Evolutionary conservation across 2,888 invertebrate species (phyloP), one percentile per base, ranked within the genome.

Genomic region (Pseudococcus jackbeardsleyi): DNA sequence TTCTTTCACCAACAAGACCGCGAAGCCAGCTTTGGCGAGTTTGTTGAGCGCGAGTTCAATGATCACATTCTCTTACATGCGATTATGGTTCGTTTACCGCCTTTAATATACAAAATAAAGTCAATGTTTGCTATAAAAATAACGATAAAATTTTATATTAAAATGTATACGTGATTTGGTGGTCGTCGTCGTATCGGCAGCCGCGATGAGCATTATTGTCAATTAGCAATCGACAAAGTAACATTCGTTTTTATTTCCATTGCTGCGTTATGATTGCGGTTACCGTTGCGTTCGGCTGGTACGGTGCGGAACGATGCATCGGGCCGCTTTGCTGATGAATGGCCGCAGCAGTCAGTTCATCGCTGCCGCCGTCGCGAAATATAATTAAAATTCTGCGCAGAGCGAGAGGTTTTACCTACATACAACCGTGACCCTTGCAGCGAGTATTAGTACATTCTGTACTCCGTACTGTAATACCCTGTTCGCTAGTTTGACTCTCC

Each of bases 11-110:
- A 46, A n/a, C 59, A 8, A 59, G 6, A 59, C n/a, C 6, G n/a
- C 59, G 17, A 64, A 64, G 22, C 19, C 64, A 64, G 64, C 64
- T 64, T 64, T 64, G 64, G 64, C 64, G 64, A 64, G 64, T 64
- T 64, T 19, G 22, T 22, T 50, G 50, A 33, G 26, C 26, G 11
- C 22, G 64, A 12, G 64, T 64, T 64, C 64, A 64, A 64, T 64
- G 64, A 64, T 64, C 64, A 64, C 64, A 64, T 64, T 64, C 64
- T 64, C 64, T 64, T 64, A 64, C 64, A 64, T 64, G 64, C 64
- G 64, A 64, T 64, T 64, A 64, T 64, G 64, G 64, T 64, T 64
- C 64, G 11, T 64, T 64, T 64, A 64, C 64, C 64, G 64, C 64
- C 64, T 64, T 64, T 64, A 22, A 33, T 33, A 19, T 17, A 17